Evolutionary conservation across 1,140 invertebrate species (phyloP), one percentile per base, ranked within the genome.

Genomic region (Coboldia fuscipes): DNA sequence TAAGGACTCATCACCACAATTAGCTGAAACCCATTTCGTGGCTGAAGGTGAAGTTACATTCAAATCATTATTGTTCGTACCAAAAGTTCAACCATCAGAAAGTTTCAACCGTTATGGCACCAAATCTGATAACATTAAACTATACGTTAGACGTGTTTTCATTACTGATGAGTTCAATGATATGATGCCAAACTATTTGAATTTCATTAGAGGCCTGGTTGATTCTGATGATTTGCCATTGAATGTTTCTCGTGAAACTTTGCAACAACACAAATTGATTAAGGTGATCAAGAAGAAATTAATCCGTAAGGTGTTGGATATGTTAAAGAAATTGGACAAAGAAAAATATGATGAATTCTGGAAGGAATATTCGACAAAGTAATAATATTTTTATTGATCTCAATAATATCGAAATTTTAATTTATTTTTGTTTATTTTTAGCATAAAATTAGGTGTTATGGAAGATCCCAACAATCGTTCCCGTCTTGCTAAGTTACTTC

Each of bases 121-220:
- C 37, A 82, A 83, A 42, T 76, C 76, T 2, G 89, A 97, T 51
- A 84, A 92, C 53, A 96, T 97, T 44, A 97, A 96, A 62, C 60
- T 96, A 22, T 98, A 90, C 51, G 93, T 98, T 10, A 68, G 93
- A 41, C 65, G 94, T 37, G 93, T 98, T 12, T 99, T 99, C 58
- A 99, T 99, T 55, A 98, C 93, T 12, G 94, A 99, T 47, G 89
- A 98, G 62, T 97, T 98, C 61, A 89, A 90, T 50, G 94, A 99
- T 49, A 89, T 99, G 77, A 88, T 99, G 76, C 96, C 96, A 32
- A 96, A 90, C 54, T 99, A 97, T 53, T 63, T 99, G 38, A 77
- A 66, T 32, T 99, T 99, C 52, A 70, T 96, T 34, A 72, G 79
- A 42, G 96, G 96, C 46, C 80, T 99, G 39, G 94, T 98, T 18